Evolutionary conservation across 2,888 invertebrate genomes (phyloP), one percentile per base, ranked within the genome.

Genomic region (Metalampra italica): DNA sequence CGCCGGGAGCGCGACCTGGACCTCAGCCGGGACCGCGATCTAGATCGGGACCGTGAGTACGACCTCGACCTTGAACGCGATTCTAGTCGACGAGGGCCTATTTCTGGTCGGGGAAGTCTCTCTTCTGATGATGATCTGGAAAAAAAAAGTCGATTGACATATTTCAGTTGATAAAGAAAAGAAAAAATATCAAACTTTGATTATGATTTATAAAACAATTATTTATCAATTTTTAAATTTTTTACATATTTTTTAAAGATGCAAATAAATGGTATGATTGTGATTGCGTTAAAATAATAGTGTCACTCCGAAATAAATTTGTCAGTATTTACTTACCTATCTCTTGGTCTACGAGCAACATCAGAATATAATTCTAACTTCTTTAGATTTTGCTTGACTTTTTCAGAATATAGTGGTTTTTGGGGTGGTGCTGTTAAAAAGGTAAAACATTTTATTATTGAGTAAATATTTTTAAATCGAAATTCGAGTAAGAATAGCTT

Each of bases 361-460:
- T 88, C 89, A 1, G 89, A 78, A 56, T 88, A 89, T 9, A 78
- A 61, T 47, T 75, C 62, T 11, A 65, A 60, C 51, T 69, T 82
- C 60, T 78, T 86, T 51, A 89, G 59, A 56, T 89, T 89, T 40
- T 80, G 72, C 56, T 88, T 89, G 47, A 89, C 59, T 66, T 89
- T 89, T 15, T 88, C 89, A 1, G 89, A 79, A 63, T 88, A 89
- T 30, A 84, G 58, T 9, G 78, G 68, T 50, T 78, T 84, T 7
- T 67, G 53, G 12, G 71, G 62, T 14, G 55, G 56, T 15, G 68
- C 78, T 78, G 67, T 47, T 49, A 56, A 49, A 52, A 49, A 51
- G 22, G 48, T 36, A 41, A 37, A 22, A 15, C 8, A 46, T 22
- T 32, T 36, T n/a, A n/a, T n/a, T n/a, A n/a, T n/a, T n/a, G n/a